Base-by-base conservation (phyloP, 2,888 invertebrate genomes). In the Thereva nobilitata region DNA sequence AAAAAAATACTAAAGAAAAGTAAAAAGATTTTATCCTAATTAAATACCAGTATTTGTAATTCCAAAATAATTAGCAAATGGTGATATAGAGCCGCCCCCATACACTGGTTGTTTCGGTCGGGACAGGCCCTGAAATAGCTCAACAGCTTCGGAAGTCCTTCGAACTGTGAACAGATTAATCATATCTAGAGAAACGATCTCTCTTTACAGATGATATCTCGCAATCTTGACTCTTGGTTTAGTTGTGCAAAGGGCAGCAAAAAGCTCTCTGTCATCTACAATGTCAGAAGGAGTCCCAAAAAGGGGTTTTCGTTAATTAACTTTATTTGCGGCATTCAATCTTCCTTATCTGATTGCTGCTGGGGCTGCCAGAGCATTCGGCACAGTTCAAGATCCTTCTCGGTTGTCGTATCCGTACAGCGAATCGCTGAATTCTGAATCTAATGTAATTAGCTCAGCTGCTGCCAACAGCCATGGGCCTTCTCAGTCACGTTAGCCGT, bases 271-370 rank as follows among this genome's bases (percentile, higher is more conserved):
- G 49, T 59, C 59, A 59, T 59, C 47, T 49, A 45, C 47, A 59
- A 41, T 49, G 59, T 59, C 49, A 49, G 47, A 38, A 47, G 47
- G 38, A 12, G 38, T 35, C 47, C 59, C 49, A 59, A 47, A 59
- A 59, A 59, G 49, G 49, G 59, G 49, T 38, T 59, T 37, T 47
- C 59, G 49, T 59, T 59, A 59, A 59, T 59, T 59, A 59, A 59
- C 47, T 49, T 59, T 59, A 59, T 59, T 59, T 59, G 59, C 38
- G 49, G 49, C 59, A 12, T 59, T 49, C 59, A 59, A 47, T 59
- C 49, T 9, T 47, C 10, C 59, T 59, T 59, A 59, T 59, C 59
- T 49, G 59, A 38, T 37, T 10, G 10, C 47, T n/a, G 10, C 47
- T 2, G 12, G 12, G 47, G 47, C n/a, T n/a, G 10, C 12, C 10